Base-by-base conservation (phyloP, 2,113 vertebrate species). In the Tiliqua scincoides region DNA sequence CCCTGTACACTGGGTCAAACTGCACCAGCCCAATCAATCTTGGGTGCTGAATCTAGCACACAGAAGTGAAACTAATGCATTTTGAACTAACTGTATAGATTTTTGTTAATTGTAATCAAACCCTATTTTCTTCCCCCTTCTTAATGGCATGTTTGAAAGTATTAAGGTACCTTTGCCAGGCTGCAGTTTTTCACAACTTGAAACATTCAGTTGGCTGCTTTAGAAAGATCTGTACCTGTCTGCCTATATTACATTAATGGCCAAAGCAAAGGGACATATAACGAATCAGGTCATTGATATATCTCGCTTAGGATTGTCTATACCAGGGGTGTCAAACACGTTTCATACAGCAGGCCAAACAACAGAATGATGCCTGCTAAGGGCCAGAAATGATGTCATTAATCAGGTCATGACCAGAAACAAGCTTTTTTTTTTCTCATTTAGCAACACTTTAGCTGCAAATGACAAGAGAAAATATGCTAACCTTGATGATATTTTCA, bases 111-210 rank as follows among this genome's bases (percentile, higher is more conserved):
- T 86, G 54, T 2, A 81, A 63, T 81, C 87, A 63, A 23, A 40
- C 54, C 88, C 77, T 59, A 70, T 77, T 71, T 89, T 61, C 23
- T 48, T 43, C 18, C 48, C n/a, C 20, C 62, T 91, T 59, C 40
- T 81, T 88, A 92, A 91, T 1, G 68, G 65, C 70, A 78, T 5
- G 76, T 48, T 85, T 70, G 79, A 90, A 40, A 76, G 74, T 62
- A 83, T 82, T 32, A 5, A 68, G 0, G 0, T n/a, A 68, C 67
- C 70, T 85, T 83, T 43, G 32, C 40, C 23, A 77, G 43, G 57
- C 21, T 89, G 82, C 35, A 62, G 86, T 78, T 86, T 88, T 73
- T 90, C n/a, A 80, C 62, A 62, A 72, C 43, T 82, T 32, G 11
- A 90, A 82, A 89, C 0, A 78, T 70, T 91, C 82, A 12, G 73